phyloP scores from a whole-genome alignment of 2,888 invertebrate species.

The Nomada fucata region DNA sequence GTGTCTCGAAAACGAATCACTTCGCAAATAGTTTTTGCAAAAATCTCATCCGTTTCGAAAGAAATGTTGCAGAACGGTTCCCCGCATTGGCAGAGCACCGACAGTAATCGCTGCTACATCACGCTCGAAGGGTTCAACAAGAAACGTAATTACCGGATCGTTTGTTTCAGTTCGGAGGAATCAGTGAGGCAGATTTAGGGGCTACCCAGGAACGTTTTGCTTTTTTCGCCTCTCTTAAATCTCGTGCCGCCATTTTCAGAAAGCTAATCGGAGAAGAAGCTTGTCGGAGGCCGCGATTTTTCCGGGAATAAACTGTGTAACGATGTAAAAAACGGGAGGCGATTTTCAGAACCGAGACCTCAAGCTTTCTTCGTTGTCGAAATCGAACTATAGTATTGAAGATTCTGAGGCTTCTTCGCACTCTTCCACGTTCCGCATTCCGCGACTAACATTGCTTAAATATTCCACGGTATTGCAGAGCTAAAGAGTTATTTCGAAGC shows the following conservation, averaged over 20 bases:
- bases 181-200: constrained; percentile 41
- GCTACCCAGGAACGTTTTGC: background rate
- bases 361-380: constrained; percentile 20
- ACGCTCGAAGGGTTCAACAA: constrained; percentile 13
- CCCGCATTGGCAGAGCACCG: background rate
- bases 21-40: background rate
- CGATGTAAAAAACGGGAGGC: background rate
- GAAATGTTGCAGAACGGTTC: background rate
- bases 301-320: constrained; percentile 1
- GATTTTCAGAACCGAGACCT: constrained; percentile 24
- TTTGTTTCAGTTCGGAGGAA: constrained; percentile 41
- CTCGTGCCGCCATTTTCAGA: background rate
- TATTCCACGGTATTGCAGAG: background rate
- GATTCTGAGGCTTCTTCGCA: background rate
- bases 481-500: background rate
- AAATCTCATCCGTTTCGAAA: background rate
- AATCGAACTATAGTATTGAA: background rate
- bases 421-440: background rate
- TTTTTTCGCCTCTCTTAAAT: constrained; percentile 10
- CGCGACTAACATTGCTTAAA: background rate
- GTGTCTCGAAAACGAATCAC: background rate
- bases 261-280: background rate
- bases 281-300: constrained; percentile 7
- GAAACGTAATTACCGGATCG: constrained; percentile 43
- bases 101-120: background rate